A percentile compares a stretch with the other conserved stretches of the same genome.
These are phyloP conservation scores for Triplophysa yarkandensis DNA, from an alignment of 2,797 vertebrate species.

Conservation along the genomic window DNA sequence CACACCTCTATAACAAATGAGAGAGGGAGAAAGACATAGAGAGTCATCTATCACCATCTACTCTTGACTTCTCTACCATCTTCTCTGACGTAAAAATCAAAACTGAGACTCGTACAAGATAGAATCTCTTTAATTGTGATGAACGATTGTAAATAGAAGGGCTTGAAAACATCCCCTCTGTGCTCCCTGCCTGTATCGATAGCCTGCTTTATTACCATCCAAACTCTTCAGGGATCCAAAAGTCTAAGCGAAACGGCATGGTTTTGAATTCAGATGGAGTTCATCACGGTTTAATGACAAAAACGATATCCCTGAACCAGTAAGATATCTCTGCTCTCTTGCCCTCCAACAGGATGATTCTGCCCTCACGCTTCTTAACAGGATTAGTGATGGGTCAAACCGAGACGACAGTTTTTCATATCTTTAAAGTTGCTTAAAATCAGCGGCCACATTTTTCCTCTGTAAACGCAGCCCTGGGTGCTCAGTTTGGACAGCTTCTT, in stretches of 20 bases:
- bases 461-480: not conserved
- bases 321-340: constrained; percentile 28
- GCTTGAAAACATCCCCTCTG: not conserved
- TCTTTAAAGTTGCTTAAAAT: constrained; percentile 44
- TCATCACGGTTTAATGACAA: constrained; percentile 26
- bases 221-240: not conserved
- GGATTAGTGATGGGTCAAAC: constrained; percentile 29
- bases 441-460: constrained; percentile 23
- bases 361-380: constrained; percentile 20
- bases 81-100: not conserved
- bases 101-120: not conserved
- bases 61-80: not conserved
- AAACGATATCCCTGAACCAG: constrained; percentile 30
- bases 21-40: constrained; percentile 19
- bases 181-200: not conserved
- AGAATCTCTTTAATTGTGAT: constrained; percentile 9
- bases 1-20: constrained; percentile 74
- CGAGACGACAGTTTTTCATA: constrained; percentile 35
- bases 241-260: not conserved
- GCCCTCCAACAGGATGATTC: constrained; percentile 11
- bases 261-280: constrained; percentile 22
- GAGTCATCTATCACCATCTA: not conserved
- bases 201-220: not conserved
- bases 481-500: constrained; percentile 20
- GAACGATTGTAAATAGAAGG: not conserved